Evolutionary conservation across 2,797 vertebrate species (phyloP).

Genomic region (Sciurus carolinensis): DNA sequence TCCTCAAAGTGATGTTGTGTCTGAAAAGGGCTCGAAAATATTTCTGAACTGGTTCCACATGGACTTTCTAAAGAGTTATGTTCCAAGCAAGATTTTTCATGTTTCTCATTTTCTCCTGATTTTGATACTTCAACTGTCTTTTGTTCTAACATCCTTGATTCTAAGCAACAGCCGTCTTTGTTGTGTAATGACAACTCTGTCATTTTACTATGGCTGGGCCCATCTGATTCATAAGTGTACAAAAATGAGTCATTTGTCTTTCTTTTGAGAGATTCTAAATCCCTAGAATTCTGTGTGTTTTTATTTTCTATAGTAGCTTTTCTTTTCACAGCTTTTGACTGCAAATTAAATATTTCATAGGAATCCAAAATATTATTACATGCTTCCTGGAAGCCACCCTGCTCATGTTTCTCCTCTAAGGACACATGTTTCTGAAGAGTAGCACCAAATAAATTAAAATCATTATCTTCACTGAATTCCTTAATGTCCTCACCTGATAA

Average conservation of each 20-base stretch:
- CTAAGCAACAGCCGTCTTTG: constrained; percentile 71
- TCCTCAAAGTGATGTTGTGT: constrained; percentile 65
- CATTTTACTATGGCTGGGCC: constrained; percentile 28
- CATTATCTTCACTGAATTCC: constrained; percentile 88
- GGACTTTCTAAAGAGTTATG: constrained; percentile 76
- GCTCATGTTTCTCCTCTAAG: constrained; percentile 69
- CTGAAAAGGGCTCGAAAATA: constrained; percentile 66
- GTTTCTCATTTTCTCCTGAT: constrained; percentile 69
- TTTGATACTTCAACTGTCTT: constrained; percentile 69
- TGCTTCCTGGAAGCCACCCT: constrained; percentile 83
- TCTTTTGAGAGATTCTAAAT: constrained; percentile 71
- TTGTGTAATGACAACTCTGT: constrained; percentile 55
- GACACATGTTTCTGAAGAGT: constrained; percentile 75
- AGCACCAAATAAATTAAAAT: constrained; percentile 81
- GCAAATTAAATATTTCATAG: constrained; percentile 89
- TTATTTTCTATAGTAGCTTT: constrained; percentile 74
- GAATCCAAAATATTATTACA: constrained; percentile 87
- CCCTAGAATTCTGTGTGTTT: constrained; percentile 38
- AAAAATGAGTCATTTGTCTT: constrained; percentile 65
- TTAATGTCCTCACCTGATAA: constrained; percentile 90
- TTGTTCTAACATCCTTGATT: constrained; percentile 69
- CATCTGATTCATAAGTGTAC: constrained; percentile 57
- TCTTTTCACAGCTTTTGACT: constrained; percentile 93
- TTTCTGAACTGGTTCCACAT: constrained; percentile 68
- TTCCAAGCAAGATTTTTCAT: constrained; percentile 26